Evolutionary conservation across 2,113 vertebrate genomes (phyloP).

Genomic region (Psammodynastes pulverulentus): DNA sequence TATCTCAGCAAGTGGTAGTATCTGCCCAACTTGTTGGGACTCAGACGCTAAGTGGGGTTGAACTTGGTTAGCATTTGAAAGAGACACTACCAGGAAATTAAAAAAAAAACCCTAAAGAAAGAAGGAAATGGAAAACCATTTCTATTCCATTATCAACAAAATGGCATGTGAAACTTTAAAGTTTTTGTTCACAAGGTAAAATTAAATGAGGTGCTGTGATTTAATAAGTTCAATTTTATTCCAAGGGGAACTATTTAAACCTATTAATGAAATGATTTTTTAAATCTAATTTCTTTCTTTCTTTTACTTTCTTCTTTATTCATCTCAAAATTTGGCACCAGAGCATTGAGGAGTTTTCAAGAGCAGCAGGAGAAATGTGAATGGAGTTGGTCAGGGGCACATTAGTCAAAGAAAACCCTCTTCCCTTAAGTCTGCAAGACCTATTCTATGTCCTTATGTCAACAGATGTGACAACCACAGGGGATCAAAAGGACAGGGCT

Average conservation of each 20-base stretch:
- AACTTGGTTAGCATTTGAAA: background rate
- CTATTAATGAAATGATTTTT: background rate
- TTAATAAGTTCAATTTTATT: background rate
- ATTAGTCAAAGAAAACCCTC: background rate
- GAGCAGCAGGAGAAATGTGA: background rate
- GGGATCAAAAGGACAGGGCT: background rate
- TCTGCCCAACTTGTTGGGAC: background rate
- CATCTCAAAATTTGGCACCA: background rate
- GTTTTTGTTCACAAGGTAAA: background rate
- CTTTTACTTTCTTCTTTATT: background rate
- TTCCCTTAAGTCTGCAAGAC: background rate
- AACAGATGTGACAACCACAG: background rate
- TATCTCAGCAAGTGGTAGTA: background rate
- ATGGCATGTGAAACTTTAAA: background rate
- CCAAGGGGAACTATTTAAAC: background rate
- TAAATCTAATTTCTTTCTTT: background rate
- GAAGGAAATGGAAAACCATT: background rate
- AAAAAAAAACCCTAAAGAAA: background rate
- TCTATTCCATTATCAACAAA: background rate
- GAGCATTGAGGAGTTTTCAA: background rate
- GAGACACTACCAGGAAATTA: background rate
- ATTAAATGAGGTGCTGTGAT: background rate
- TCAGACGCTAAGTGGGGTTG: background rate
- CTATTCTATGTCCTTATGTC: background rate
- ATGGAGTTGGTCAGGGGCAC: background rate